Percentiles rank a stretch among this genome's conserved stretches.
Conservation (phyloP, 2,113 vertebrate species). For the Spermophilus dauricus region DNA sequence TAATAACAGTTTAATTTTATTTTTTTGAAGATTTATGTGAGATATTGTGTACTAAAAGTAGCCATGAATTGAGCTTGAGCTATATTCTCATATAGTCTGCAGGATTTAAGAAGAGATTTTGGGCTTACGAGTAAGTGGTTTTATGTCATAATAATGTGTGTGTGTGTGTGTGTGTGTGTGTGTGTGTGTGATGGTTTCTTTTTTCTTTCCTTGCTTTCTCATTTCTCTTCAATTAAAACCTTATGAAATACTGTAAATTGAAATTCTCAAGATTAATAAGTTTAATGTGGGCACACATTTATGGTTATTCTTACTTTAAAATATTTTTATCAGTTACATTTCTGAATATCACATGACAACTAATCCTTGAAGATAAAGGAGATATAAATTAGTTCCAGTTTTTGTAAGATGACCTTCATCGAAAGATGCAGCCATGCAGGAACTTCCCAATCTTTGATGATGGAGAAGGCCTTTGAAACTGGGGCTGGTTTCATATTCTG, state of each 20-base stretch:
- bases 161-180: background rate
- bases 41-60: conserved; percentile 34
- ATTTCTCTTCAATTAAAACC: conserved; percentile 25
- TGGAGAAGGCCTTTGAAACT: conserved; percentile 73
- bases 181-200: background rate
- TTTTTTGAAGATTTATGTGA: background rate
- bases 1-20: background rate
- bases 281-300: conserved; percentile 78
- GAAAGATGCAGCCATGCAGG: conserved; percentile 49
- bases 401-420: conserved; percentile 82
- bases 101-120: conserved; percentile 16
- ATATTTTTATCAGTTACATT: conserved; percentile 82
- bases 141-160: conserved; percentile 49
- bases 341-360: conserved; percentile 78
- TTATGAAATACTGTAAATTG: conserved; percentile 10
- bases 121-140: conserved; percentile 18
- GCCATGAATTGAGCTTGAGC: background rate
- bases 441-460: conserved; percentile 67
- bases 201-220: conserved; percentile 59
- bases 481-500: background rate
- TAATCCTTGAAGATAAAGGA: conserved; percentile 80
- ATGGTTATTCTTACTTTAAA: conserved; percentile 82
- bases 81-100: conserved; percentile 34
- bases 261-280: conserved; percentile 66
- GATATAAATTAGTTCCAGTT: conserved; percentile 84